These are phyloP conservation scores for Sesamia inferens DNA, from an alignment of 2,888 invertebrate genomes.

Conservation along the genomic window DNA sequence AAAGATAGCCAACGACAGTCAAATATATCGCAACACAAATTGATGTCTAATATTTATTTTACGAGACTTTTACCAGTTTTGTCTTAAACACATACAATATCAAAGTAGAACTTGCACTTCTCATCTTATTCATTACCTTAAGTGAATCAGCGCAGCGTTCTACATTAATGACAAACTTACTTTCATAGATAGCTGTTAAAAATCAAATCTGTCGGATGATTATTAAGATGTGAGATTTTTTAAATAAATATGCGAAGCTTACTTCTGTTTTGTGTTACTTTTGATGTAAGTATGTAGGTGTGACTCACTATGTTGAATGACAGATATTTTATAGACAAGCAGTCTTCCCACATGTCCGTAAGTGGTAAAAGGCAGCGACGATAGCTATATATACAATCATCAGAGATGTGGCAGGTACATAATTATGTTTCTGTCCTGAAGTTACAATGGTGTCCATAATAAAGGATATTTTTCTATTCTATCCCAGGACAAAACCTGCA, in stretches of 20 bases:
- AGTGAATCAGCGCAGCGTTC: slow-evolving; percentile 6
- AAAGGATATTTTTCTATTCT: not conserved
- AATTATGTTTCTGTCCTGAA: too few species aligned
- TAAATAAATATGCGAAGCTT: slow-evolving; percentile 5
- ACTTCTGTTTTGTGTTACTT: slow-evolving; percentile 32
- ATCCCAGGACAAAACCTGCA: not conserved
- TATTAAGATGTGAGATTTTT: slow-evolving; percentile 32
- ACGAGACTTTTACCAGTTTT: not conserved
- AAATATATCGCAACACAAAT: not conserved
- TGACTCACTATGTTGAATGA: not conserved
- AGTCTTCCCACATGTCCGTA: not conserved
- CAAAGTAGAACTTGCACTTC: not conserved
- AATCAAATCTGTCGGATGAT: slow-evolving; percentile 42
- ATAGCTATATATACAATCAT: not conserved
- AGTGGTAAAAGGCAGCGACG: not conserved
- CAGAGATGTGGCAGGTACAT: not conserved
- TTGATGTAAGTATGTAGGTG: not conserved
- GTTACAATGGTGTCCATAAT: not conserved
- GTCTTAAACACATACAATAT: not conserved
- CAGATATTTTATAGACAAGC: not conserved
- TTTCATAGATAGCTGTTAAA: slow-evolving; percentile 23
- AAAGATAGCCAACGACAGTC: not conserved
- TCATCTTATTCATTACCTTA: slow-evolving; percentile 5
- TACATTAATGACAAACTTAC: slow-evolving; percentile 29
- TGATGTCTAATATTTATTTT: not conserved